Evolutionary conservation across 2,113 vertebrate species (phyloP), one percentile per base, ranked within the genome.

Genomic region (Acrocephalus kingi): DNA sequence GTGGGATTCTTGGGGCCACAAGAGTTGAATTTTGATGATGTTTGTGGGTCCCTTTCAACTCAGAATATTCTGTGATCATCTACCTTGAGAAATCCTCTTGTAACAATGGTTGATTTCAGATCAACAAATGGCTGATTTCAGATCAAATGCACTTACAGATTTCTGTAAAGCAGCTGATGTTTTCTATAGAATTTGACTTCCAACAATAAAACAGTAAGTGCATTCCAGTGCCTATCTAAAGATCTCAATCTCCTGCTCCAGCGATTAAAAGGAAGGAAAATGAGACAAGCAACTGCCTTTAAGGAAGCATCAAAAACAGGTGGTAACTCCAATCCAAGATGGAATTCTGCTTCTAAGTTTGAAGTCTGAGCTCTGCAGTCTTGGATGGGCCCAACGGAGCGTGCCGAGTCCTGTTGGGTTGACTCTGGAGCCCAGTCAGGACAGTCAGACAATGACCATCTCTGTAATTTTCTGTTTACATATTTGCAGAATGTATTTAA

Each of bases 381-480:
- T 74, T 2, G 0, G 30, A 46, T 20, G 27, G 82, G 64, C 76
- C 59, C 86, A 67, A 6, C 0, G 4, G 80, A 86, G 83, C 79
- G 0, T 75, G 93, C 86, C 0, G 24, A 67, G 76, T 93, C 93
- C 94, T 96, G 95, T 0, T 37, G 31, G 73, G 61, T 37, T 75
- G 63, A 35, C 88, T 93, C 66, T 28, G 48, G 61, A 95, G 93
- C 87, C 86, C 11, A 43, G 28, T 86, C 83, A 87, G 93, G 86
- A 97, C 94, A 93, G 93, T 93, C 2, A 31, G 93, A 87, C 93
- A 94, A 13, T 78, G 95, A 90, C 76, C 95, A 91, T 15, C 89
- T 78, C 94, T 71, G 72, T 90, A 95, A 96, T 92, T 77, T 93
- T 93, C 93, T 95, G 86, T 89, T 89, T 84, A 90, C 24, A 6